phyloP scores from a whole-genome alignment of 2,797 vertebrate species.

The Lindbergichthys nudifrons region DNA sequence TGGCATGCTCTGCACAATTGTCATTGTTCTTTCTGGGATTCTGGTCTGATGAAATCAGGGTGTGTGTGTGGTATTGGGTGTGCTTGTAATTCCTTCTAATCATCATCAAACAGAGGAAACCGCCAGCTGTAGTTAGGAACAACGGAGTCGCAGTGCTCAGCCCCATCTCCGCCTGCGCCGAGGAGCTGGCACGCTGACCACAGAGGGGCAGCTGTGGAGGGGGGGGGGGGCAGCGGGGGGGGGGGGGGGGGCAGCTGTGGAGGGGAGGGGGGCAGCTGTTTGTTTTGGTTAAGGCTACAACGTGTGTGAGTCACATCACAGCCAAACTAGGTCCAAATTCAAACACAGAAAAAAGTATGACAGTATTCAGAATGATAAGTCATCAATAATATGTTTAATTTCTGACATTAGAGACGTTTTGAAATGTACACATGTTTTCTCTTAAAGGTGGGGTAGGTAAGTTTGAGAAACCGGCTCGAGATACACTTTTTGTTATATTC shows the following conservation, averaged over 20 bases:
- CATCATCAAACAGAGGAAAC: constrained; percentile 32
- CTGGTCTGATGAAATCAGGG: constrained; percentile 41
- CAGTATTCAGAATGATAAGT: neutral
- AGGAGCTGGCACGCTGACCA: constrained; percentile 42
- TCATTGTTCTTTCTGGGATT: constrained; percentile 12
- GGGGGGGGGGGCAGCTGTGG: constrained; percentile 53
- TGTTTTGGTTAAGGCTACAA: constrained; percentile 22
- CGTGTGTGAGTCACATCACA: constrained; percentile 24
- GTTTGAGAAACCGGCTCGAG: too few species aligned
- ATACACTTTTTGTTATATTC: too few species aligned
- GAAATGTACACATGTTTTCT: neutral
- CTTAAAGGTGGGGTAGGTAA: too few species aligned
- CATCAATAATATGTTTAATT: neutral
- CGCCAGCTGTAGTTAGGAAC: constrained; percentile 56
- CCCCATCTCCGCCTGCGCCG: constrained; percentile 52
- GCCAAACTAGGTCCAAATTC: constrained; percentile 11
- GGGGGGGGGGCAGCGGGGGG: constrained; percentile 35
- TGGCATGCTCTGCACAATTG: neutral
- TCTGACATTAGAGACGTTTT: neutral
- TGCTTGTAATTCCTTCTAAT: constrained; percentile 35
- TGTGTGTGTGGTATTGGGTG: constrained; percentile 4
- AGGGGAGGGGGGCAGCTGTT: constrained; percentile 14
- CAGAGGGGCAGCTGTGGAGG: constrained; percentile 45
- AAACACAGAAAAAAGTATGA: neutral
- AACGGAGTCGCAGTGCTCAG: constrained; percentile 56